Conservation (phyloP, 2,113 vertebrate genomes). For the Hiodon alosoides region DNA sequence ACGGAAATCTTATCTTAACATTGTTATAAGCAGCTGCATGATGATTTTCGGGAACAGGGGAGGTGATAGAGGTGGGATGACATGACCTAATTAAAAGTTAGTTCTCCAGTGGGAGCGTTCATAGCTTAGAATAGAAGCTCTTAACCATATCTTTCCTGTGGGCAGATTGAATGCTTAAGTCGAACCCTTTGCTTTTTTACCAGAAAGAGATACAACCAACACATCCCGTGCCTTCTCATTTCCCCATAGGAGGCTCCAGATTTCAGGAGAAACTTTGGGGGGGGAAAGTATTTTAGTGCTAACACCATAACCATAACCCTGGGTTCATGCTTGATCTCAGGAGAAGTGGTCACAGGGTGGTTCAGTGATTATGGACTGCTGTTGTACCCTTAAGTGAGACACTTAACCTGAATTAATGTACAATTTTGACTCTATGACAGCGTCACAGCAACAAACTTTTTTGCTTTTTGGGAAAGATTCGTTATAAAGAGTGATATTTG, state of each 20-base stretch:
- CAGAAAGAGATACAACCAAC: no score
- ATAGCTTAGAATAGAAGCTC: not conserved
- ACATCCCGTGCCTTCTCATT: no score
- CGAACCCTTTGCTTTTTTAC: no score
- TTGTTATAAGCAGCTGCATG: slow-evolving; percentile 80
- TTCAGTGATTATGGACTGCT: slow-evolving; percentile 39
- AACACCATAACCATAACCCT: no score
- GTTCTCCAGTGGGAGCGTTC: not conserved
- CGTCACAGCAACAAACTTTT: slow-evolving; percentile 50
- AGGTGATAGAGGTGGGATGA: not conserved
- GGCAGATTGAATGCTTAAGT: no score
- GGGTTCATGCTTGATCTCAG: slow-evolving; percentile 59
- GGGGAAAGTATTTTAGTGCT: no score
- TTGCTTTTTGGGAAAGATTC: no score
- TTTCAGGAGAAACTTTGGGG: no score
- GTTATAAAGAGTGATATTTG: no score
- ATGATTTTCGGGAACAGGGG: not conserved
- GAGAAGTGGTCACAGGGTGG: slow-evolving; percentile 69
- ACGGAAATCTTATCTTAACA: slow-evolving; percentile 27
- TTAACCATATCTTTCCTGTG: not conserved
- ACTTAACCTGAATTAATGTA: no score
- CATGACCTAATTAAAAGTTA: not conserved
- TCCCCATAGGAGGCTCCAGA: no score
- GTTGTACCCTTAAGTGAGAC: no score
- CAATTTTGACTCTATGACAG: slow-evolving; percentile 63